Evolutionary conservation across 2,113 vertebrate genomes (phyloP).

Genomic region (Hylia prasina): DNA sequence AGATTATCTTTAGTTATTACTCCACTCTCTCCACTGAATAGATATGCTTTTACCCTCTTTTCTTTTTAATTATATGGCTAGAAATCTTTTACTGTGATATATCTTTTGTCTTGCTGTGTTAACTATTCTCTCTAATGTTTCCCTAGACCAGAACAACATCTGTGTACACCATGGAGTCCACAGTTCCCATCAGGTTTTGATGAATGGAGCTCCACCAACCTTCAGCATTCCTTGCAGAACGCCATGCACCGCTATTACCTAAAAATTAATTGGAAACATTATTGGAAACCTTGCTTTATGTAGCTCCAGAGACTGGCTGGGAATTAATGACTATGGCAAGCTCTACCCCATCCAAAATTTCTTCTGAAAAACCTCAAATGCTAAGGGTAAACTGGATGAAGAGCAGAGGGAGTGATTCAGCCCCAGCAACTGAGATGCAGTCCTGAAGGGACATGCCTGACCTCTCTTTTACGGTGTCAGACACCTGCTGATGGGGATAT

Average conservation of each 20-base stretch:
- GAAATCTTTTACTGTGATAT: neutral
- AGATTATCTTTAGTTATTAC: conserved; percentile 9
- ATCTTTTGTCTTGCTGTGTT: neutral
- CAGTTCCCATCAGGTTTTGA: conserved; percentile 5
- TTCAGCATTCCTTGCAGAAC: neutral
- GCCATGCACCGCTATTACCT: neutral
- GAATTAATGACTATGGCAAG: neutral
- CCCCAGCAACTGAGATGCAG: neutral
- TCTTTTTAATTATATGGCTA: conserved; percentile 10
- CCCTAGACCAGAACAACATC: conserved; percentile 3
- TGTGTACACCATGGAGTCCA: neutral
- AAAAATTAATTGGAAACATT: conserved; percentile 34
- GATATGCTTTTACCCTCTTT: neutral
- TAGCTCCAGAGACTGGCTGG: neutral
- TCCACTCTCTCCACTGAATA: neutral
- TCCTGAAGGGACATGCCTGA: neutral
- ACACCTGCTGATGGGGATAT: neutral
- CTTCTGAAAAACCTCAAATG: neutral
- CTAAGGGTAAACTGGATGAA: neutral
- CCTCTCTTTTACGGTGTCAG: neutral
- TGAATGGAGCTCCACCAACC: neutral
- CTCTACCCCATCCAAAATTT: neutral
- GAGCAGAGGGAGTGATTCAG: neutral
- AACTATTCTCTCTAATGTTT: neutral
- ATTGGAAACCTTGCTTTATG: neutral